Percentiles rank a stretch among this genome's conserved stretches.
These are phyloP conservation scores for Semaprochilodus insignis DNA, from an alignment of 2,797 vertebrate genomes.

Conservation along the genomic window DNA sequence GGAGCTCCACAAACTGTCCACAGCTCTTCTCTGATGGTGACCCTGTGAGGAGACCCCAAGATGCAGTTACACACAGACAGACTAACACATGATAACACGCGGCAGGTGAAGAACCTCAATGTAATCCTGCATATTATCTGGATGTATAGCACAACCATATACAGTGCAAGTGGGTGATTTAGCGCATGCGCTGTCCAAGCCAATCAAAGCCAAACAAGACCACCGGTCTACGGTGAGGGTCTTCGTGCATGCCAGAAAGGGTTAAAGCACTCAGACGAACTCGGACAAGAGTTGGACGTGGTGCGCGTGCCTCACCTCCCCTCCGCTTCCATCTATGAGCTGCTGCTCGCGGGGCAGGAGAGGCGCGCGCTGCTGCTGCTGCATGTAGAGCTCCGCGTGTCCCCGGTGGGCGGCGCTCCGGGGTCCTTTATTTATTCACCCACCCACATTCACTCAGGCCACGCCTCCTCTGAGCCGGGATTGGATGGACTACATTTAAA, in stretches of 20 bases:
- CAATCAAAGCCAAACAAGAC: neutral
- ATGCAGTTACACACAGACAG: neutral
- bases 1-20: neutral
- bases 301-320: neutral
- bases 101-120: neutral
- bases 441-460: neutral
- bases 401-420: neutral
- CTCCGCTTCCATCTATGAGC: conserved; percentile 3
- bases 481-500: neutral
- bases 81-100: neutral
- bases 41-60: neutral
- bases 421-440: neutral
- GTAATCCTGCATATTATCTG: too few species aligned
- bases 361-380: neutral
- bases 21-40: neutral
- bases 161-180: too few species aligned
- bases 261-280: neutral
- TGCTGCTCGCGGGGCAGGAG: neutral
- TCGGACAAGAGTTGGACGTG: neutral
- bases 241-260: neutral
- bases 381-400: neutral
- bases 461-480: neutral
- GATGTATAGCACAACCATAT: too few species aligned
- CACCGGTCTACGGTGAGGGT: neutral
- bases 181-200: neutral